These are phyloP conservation scores for Leptopilina myrica DNA, from an alignment of 2,888 invertebrate species.

Conservation along the genomic window DNA sequence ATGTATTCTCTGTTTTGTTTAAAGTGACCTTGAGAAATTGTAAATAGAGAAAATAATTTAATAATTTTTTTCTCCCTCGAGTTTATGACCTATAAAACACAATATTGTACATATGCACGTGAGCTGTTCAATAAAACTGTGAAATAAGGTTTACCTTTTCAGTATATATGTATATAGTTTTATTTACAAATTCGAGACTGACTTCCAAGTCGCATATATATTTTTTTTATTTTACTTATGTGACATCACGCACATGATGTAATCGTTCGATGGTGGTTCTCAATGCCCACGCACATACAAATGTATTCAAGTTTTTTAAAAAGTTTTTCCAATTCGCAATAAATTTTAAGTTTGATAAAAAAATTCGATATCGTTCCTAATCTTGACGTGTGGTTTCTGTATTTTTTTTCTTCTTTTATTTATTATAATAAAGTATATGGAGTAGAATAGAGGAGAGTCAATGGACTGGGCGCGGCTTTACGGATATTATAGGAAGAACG, in stretches of 20 bases:
- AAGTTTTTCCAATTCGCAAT: conserved; percentile 1
- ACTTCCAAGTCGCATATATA: conserved; percentile 42
- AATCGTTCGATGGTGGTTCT: conserved; percentile 55
- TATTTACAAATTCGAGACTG: conserved; percentile 17
- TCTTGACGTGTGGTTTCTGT: conserved; percentile 1
- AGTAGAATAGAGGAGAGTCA: conserved; percentile 20
- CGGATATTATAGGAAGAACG: not conserved
- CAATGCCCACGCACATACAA: conserved; percentile 6
- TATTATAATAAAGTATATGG: too few species aligned
- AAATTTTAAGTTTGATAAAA: conserved; percentile 6
- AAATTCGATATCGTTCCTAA: not conserved
- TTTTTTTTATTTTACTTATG: conserved; percentile 62
- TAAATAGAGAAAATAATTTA: conserved; percentile 8
- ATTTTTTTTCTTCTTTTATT: not conserved
- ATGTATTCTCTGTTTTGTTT: not conserved
- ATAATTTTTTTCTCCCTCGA: conserved; percentile 9
- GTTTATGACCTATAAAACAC: not conserved
- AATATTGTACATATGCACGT: not conserved
- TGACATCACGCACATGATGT: conserved; percentile 72
- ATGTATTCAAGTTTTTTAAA: not conserved
- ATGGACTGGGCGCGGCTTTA: conserved; percentile 24
- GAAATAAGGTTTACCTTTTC: not conserved
- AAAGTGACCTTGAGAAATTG: conserved; percentile 9
- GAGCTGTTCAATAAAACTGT: not conserved
- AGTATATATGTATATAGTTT: not conserved